Evolutionary conservation across 2,797 vertebrate genomes (phyloP), one percentile per base, ranked within the genome.

Genomic region (Gila robusta): DNA sequence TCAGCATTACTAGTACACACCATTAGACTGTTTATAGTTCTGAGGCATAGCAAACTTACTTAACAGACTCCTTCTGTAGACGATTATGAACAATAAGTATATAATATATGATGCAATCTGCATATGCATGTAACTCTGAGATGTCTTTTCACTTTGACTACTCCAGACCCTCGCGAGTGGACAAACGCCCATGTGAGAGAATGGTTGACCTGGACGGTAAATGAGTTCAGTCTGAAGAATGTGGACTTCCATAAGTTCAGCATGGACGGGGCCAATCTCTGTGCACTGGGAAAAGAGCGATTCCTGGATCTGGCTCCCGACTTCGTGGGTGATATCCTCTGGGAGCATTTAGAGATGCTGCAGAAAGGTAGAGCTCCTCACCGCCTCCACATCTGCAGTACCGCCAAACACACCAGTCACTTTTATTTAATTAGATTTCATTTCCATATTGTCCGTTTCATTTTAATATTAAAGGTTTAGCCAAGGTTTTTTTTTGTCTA

Each of bases 241-340:
- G 97, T 99, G 59, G 98, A 99, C 93, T 99, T 98, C 92, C 97
- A 97, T 91, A 99, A 98, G 91, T 99, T 99, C 86, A 96, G 96
- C 88, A 98, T 99, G 97, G 98, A 97, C 0, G 98, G 98, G 74
- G 98, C 97, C 80, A 96, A 90, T 76, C 96, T 99, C 86, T 99
- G 98, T 0, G 97, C 97, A 0, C 95, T 99, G 94, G 98, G 98
- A 54, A 99, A 99, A 93, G 98, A 99, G 47, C 96, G 98, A 89
- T 99, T 99, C 93, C 94, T 99, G 26, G 98, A 99, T 91, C 94
- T 99, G 89, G 98, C 98, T 0, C 98, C 98, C 0, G 98, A 99
- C 93, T 99, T 99, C 88, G 98, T 99, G 84, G 98, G 98, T 11
- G 98, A 99, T 90, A 99, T 99, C 93, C 96, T 99, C 21, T 99